Base-by-base conservation (phyloP, 1,140 invertebrate species). In the Eueides isabella region DNA sequence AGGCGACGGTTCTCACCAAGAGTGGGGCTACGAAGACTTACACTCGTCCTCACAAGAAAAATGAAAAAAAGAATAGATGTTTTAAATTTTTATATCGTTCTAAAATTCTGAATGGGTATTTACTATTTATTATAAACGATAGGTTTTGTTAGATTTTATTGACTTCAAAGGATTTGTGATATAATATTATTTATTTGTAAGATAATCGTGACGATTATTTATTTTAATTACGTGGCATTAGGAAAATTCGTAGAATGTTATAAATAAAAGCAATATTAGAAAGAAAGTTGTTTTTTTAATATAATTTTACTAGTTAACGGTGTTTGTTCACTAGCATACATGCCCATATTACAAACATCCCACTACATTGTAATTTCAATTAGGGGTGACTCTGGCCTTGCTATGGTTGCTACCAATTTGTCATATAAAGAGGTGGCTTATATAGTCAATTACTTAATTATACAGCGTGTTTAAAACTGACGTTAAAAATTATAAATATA, bases 1-100 rank as follows among this genome's bases (percentile, higher is more conserved):
- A 2, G 96, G 96, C n/a, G 96, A 97, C 80, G 95, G 95, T 5
- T 2, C 90, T 82, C 91, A 93, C 71, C 69, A 82, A 83, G 61
- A 80, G 82, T 79, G 74, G 71, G 74, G 74, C 5, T 71, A 76
- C 19, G 19, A 93, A 93, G 89, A 91, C 94, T 93, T 71, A 67
- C 41, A 48, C 62, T 80, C 11, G 65, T 64, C 12, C 74, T 80
- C 30, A 64, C 61, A 73, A 41, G 63, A 76, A 77, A 62, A 85
- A 80, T 28, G 72, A 81, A 35, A 74, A 77, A 3, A 84, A 82
- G 71, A 76, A 71, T 78, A 74, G 80, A 78, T 76, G 0, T 74
- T 61, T 23, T 72, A 67, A 76, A 73, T 69, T 71, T 72, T 67
- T 48, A 2, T 48, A 2, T 48, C n/a, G 19, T 38, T 30, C n/a